Conservation (phyloP, 1,140 invertebrate species). For the Coelopa frigida region DNA sequence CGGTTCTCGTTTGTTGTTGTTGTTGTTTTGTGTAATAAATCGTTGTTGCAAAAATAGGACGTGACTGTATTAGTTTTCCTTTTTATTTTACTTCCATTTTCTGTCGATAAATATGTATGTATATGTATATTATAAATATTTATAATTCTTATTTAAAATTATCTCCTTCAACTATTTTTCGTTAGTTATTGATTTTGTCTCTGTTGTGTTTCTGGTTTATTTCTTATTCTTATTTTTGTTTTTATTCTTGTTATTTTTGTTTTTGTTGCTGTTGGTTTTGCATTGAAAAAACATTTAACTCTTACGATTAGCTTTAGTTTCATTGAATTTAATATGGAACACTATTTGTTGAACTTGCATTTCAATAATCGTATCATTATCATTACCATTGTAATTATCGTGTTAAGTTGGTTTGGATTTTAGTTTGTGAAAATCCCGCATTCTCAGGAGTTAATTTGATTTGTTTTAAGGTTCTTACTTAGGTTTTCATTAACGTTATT, state of each 20-base stretch:
- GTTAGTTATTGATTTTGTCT: constrained; percentile 10
- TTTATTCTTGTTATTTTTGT: constrained; percentile 6
- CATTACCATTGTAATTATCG: too few species aligned
- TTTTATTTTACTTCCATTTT: constrained; percentile 19
- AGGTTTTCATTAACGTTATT: neutral
- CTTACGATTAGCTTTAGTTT: constrained; percentile 4
- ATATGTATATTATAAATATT: constrained; percentile 16
- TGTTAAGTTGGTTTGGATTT: too few species aligned
- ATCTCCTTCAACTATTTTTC: constrained; percentile 4
- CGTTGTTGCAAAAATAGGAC: constrained; percentile 46
- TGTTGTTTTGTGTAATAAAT: constrained; percentile 24
- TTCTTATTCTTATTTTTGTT: constrained; percentile 23
- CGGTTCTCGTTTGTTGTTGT: constrained; percentile 17
- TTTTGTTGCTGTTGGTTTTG: constrained; percentile 10
- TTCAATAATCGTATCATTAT: too few species aligned
- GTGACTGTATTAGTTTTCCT: constrained; percentile 45
- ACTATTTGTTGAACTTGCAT: too few species aligned
- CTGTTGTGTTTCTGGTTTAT: constrained; percentile 20
- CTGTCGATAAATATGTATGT: too few species aligned
- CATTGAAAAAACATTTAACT: constrained; percentile 3
- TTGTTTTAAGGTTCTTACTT: constrained; percentile 1
- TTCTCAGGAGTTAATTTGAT: too few species aligned
- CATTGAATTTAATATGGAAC: constrained; percentile 4
- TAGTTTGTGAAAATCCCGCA: too few species aligned
- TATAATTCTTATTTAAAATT: constrained; percentile 13